These are phyloP conservation scores for Hybognathus amarus DNA, from an alignment of 2,797 vertebrate genomes.

Conservation along the genomic window DNA sequence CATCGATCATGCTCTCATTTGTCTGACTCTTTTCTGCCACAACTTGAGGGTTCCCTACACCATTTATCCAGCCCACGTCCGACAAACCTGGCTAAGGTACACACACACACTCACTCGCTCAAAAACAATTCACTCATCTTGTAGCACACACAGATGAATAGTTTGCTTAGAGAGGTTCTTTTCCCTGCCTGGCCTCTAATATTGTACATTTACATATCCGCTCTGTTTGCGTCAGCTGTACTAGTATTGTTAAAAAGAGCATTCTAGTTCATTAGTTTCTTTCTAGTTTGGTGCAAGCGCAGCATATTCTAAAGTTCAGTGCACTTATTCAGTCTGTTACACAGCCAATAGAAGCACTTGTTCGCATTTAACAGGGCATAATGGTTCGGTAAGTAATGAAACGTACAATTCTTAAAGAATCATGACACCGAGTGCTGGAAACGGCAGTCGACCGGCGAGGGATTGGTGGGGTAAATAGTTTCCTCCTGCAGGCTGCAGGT, in stretches of 20 bases:
- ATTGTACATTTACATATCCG: conserved; percentile 4
- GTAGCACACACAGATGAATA: neutral
- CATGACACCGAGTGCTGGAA: neutral
- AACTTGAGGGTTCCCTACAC: conserved; percentile 85
- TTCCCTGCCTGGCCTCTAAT: neutral
- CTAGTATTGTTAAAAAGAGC: neutral
- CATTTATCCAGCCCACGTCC: conserved; percentile 68
- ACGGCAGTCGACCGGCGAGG: neutral
- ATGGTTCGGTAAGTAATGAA: conserved; percentile 32
- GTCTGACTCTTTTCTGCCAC: conserved; percentile 84
- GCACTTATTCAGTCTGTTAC: neutral
- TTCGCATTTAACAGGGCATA: neutral
- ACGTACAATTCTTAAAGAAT: conserved; percentile 13
- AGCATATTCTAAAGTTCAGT: conserved; percentile 23
- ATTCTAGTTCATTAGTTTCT: conserved; percentile 1
- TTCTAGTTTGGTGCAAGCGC: neutral
- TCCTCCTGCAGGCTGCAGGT: conserved; percentile 19
- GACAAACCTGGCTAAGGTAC: conserved; percentile 80
- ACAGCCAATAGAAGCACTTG: neutral
- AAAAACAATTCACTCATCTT: neutral
- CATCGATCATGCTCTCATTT: conserved; percentile 82
- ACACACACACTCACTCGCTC: neutral
- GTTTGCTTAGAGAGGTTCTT: conserved; percentile 3
- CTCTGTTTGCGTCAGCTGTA: neutral
- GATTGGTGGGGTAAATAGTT: conserved; percentile 20